These are phyloP conservation scores for Echiichthys vipera DNA, from an alignment of 2,797 vertebrate genomes.

Conservation along the genomic window DNA sequence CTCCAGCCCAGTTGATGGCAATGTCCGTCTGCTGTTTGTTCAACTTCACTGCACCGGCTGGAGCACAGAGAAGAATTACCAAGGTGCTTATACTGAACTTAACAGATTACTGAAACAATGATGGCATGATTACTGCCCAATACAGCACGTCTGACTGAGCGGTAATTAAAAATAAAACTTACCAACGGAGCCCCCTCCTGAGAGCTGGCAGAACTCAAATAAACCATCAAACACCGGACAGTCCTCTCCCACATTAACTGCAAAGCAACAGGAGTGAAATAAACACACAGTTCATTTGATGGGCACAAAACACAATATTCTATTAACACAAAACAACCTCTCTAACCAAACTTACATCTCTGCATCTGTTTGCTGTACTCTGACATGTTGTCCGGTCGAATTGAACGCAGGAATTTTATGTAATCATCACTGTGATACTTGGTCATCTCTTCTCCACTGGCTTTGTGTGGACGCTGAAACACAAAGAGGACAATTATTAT, in stretches of 20 bases:
- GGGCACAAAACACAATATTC: background rate
- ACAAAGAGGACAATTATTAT: slow-evolving; percentile 15
- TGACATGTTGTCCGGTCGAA: slow-evolving; percentile 98
- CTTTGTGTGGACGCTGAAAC: slow-evolving; percentile 95
- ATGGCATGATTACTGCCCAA: background rate
- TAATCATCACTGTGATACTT: slow-evolving; percentile 99
- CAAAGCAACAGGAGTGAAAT: slow-evolving; percentile 26
- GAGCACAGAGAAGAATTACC: slow-evolving; percentile 30
- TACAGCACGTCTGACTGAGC: background rate
- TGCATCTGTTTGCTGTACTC: slow-evolving; percentile 99
- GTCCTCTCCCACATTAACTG: slow-evolving; percentile 98
- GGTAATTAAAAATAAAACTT: slow-evolving; percentile 62
- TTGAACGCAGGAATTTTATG: slow-evolving; percentile 97
- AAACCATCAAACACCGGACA: slow-evolving; percentile 98
- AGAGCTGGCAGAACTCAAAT: slow-evolving; percentile 99
- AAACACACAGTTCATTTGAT: background rate
- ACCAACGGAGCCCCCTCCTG: slow-evolving; percentile 96
- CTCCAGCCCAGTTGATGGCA: slow-evolving; percentile 98
- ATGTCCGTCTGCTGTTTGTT: slow-evolving; percentile 99
- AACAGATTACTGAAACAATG: background rate
- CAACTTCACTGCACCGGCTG: slow-evolving; percentile 96
- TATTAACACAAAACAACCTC: background rate
- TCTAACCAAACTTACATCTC: slow-evolving; percentile 89
- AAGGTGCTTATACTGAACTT: background rate
- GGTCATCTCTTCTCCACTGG: slow-evolving; percentile 98